A percentile compares a stretch with the other conserved stretches of the same genome.
Evolutionary conservation across 2,888 invertebrate genomes (phyloP).

Genomic region (Sphaerophoria taeniata): DNA sequence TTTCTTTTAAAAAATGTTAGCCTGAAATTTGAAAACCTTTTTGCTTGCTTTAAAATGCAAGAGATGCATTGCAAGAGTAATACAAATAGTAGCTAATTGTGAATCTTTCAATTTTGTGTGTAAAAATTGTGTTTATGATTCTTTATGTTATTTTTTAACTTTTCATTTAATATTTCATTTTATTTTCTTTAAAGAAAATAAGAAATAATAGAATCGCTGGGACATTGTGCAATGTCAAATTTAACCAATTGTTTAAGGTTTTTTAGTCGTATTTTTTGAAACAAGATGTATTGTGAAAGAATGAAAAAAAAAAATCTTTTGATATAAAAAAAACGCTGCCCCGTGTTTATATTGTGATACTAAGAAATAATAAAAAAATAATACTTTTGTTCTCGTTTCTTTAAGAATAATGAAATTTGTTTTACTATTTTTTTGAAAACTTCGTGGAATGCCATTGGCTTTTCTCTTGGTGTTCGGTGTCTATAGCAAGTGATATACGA

Average conservation of each 20-base stretch:
- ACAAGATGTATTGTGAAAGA: constrained; percentile 24
- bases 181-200: constrained; percentile 52
- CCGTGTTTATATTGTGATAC: constrained; percentile 71
- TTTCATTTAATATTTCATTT: constrained; percentile 25
- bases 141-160: background rate
- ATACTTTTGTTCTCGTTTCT: constrained; percentile 49
- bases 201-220: constrained; percentile 49
- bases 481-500: too few species aligned
- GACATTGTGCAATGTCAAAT: constrained; percentile 68
- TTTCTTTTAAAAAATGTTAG: too few species aligned
- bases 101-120: constrained; percentile 36
- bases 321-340: constrained; percentile 43
- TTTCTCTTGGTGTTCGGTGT: too few species aligned
- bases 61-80: background rate
- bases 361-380: constrained; percentile 63
- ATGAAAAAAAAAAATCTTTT: constrained; percentile 5
- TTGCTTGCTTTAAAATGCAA: too few species aligned
- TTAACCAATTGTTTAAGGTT: constrained; percentile 8
- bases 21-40: too few species aligned
- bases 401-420: constrained; percentile 1
- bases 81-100: constrained; percentile 1
- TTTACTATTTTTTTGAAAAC: constrained; percentile 10
- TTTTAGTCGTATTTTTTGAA: constrained; percentile 52
- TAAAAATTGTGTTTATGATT: constrained; percentile 25
- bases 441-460: too few species aligned